phyloP scores from a whole-genome alignment of 2,888 invertebrate species.

The Drosophila lacicola region DNA sequence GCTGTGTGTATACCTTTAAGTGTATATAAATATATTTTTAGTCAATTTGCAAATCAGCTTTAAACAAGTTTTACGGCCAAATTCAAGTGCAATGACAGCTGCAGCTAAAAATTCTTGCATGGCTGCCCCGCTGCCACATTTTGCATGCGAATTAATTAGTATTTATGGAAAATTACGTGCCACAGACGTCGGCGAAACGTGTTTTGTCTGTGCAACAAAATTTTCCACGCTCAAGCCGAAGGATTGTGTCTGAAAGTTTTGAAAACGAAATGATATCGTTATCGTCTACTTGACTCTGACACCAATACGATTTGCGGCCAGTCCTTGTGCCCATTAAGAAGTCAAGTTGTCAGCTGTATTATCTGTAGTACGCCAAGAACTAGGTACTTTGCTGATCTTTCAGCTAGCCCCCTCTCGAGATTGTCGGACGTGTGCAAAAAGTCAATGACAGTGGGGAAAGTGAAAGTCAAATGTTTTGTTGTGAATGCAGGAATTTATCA shows the following conservation, averaged over 20 bases:
- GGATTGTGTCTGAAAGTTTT: slow-evolving; percentile 13
- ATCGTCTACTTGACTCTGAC: slow-evolving; percentile 66
- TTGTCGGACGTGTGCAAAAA: slow-evolving; percentile 1
- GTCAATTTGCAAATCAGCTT: slow-evolving; percentile 5
- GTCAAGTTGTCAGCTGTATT: slow-evolving; percentile 35
- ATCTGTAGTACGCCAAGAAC: slow-evolving; percentile 10
- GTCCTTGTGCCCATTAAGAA: slow-evolving; percentile 55
- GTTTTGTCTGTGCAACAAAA: slow-evolving; percentile 59
- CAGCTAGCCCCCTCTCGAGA: slow-evolving; percentile 4
- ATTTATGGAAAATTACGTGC: slow-evolving; percentile 62
- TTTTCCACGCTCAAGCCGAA: slow-evolving; percentile 61
- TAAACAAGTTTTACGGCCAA: slow-evolving; percentile 26
- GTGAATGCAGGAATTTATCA: slow-evolving; percentile 2
- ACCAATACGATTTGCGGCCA: slow-evolving; percentile 39
- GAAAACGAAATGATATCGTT: slow-evolving; percentile 29
- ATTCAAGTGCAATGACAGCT: slow-evolving; percentile 70
- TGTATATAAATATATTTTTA: not conserved
- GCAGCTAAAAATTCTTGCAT: slow-evolving; percentile 55
- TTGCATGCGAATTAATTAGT: slow-evolving; percentile 36
- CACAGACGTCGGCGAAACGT: slow-evolving; percentile 46
- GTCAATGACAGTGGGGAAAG: slow-evolving; percentile 29
- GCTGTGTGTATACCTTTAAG: not conserved
- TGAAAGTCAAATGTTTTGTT: slow-evolving; percentile 23
- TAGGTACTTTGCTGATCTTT: not conserved
- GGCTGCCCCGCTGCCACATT: slow-evolving; percentile 15